Percentiles rank a stretch among this genome's conserved stretches.
Conservation (phyloP, 1,140 invertebrate genomes). For the Matsumurasca onukii region DNA sequence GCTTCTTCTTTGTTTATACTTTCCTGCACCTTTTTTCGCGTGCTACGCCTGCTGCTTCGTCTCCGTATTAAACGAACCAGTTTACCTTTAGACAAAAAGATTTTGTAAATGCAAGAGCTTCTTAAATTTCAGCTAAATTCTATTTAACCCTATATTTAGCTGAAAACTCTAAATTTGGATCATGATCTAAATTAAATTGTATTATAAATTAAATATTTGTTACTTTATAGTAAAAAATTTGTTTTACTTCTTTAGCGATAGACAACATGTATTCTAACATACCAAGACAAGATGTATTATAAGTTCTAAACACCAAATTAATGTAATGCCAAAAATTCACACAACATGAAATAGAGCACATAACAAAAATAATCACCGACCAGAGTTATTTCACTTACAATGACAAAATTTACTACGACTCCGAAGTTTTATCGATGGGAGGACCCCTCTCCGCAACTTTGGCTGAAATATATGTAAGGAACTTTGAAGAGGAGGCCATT, state of each 20-base stretch:
- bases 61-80: slow-evolving; percentile 35
- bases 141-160: background rate
- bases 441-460: too few species aligned
- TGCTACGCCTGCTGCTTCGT: slow-evolving; percentile 32
- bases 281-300: too few species aligned
- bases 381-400: too few species aligned
- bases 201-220: background rate
- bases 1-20: slow-evolving; percentile 22
- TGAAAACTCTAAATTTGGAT: background rate
- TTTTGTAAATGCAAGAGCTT: background rate
- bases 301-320: too few species aligned
- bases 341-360: too few species aligned
- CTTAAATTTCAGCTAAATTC: background rate
- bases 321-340: too few species aligned
- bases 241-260: background rate
- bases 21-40: slow-evolving; percentile 16
- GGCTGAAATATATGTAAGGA: too few species aligned
- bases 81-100: slow-evolving; percentile 30
- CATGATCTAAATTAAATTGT: background rate
- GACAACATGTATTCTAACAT: too few species aligned
- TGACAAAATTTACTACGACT: too few species aligned
- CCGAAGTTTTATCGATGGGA: too few species aligned
- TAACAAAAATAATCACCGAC: too few species aligned
- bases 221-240: background rate
- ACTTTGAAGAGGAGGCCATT: too few species aligned